Evolutionary conservation across 1,140 invertebrate species (phyloP).

Genomic region (Drosophila nebulosa): DNA sequence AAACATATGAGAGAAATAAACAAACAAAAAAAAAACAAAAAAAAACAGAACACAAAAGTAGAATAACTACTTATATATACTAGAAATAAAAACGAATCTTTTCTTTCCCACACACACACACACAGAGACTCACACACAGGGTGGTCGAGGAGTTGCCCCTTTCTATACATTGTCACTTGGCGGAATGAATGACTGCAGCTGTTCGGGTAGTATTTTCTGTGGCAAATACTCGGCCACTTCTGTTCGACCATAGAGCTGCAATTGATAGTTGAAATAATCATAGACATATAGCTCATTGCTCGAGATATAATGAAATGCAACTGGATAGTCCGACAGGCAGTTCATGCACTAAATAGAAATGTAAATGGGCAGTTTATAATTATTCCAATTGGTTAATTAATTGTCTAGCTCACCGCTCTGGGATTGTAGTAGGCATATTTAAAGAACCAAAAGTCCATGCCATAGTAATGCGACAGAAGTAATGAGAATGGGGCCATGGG

Average conservation of each 20-base stretch:
- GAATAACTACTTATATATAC: conserved; percentile 1
- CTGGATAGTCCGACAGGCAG: conserved; percentile 96
- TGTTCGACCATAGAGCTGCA: conserved; percentile 88
- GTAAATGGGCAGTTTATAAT: background rate
- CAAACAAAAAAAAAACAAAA: background rate
- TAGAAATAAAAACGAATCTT: background rate
- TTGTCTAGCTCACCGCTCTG: conserved; percentile 82
- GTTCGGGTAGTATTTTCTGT: conserved; percentile 15
- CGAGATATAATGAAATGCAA: conserved; percentile 97
- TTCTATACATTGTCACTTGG: conserved; percentile 37
- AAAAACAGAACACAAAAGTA: background rate
- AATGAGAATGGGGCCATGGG: conserved; percentile 33
- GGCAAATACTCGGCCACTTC: conserved; percentile 39
- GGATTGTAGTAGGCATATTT: conserved; percentile 84
- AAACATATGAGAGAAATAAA: conserved; percentile 23
- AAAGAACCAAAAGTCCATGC: conserved; percentile 52
- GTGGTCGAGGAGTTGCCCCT: background rate
- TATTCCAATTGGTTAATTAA: background rate
- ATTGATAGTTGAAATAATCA: conserved; percentile 96
- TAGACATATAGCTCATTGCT: conserved; percentile 96
- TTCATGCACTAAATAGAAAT: conserved; percentile 89
- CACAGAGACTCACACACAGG: too few relatives aligned
- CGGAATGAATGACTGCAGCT: conserved; percentile 44
- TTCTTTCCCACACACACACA: too few relatives aligned
- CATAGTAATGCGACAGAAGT: conserved; percentile 32